Evolutionary conservation across 64 coral and sea anemone genomes (phyloP).

Genomic region (Montipora capricornis): DNA sequence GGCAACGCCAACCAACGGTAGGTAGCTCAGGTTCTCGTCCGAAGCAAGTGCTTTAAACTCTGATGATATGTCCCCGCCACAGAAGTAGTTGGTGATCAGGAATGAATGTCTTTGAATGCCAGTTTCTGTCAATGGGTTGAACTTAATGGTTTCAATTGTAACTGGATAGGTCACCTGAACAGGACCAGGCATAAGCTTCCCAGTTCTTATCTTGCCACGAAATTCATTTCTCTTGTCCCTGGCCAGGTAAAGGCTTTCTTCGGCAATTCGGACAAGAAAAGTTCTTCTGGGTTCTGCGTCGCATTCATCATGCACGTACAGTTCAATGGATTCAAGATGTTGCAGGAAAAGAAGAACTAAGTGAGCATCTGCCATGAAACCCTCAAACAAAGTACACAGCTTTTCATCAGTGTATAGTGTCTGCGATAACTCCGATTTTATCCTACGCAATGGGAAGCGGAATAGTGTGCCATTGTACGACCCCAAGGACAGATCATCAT

Average conservation of each 20-base stretch:
- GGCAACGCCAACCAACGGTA: slow-evolving; percentile 81
- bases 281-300: slow-evolving; percentile 43
- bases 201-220: neutral
- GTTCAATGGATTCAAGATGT: slow-evolving; percentile 85
- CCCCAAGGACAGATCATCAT: slow-evolving; percentile 10
- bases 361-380: slow-evolving; percentile 65
- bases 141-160: slow-evolving; percentile 42
- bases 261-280: slow-evolving; percentile 67
- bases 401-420: slow-evolving; percentile 49
- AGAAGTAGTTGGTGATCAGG: slow-evolving; percentile 74
- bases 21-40: slow-evolving; percentile 75
- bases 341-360: slow-evolving; percentile 86
- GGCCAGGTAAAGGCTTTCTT: slow-evolving; percentile 18
- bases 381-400: slow-evolving; percentile 52
- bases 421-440: slow-evolving; percentile 59
- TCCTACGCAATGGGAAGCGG: slow-evolving; percentile 61
- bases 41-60: slow-evolving; percentile 53
- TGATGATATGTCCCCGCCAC: slow-evolving; percentile 49
- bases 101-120: slow-evolving; percentile 32
- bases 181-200: neutral
- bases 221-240: slow-evolving; percentile 74
- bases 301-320: slow-evolving; percentile 55
- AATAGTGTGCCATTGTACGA: slow-evolving; percentile 76
- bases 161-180: slow-evolving; percentile 64
- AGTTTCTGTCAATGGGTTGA: neutral